Evolutionary conservation across 37 sponge, comb jelly and placozoan species (phyloP).

Genomic region (Chondrosia reniformis): DNA sequence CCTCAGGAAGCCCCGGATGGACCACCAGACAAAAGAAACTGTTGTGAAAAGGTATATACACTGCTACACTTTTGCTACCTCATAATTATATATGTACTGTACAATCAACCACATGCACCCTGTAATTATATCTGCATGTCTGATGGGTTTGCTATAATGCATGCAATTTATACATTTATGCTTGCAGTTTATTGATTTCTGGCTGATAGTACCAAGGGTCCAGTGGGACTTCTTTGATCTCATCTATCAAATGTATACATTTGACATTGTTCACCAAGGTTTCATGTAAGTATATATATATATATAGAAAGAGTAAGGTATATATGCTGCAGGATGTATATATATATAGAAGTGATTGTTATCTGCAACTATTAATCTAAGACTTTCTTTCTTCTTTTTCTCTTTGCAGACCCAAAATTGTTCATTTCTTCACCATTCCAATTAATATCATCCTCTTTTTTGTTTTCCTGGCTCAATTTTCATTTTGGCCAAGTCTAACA

Average conservation of each 20-base stretch:
- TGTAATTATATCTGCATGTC: too few species aligned
- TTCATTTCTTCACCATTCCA: conserved; percentile 24
- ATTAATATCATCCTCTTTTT: not conserved
- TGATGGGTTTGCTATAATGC: too few species aligned
- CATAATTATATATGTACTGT: too few species aligned
- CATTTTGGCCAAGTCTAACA: not conserved
- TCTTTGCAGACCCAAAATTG: conserved; percentile 3
- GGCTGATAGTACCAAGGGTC: not conserved
- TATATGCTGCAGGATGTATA: not conserved
- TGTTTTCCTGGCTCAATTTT: not conserved
- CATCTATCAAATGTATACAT: not conserved
- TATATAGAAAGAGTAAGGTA: not conserved
- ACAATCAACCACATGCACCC: too few species aligned
- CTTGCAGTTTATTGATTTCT: not conserved
- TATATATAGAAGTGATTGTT: not conserved
- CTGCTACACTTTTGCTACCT: too few species aligned
- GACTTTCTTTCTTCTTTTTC: not conserved
- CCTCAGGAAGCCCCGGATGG: too few species aligned
- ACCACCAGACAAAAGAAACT: too few species aligned
- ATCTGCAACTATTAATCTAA: too few species aligned
- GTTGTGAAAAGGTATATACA: too few species aligned
- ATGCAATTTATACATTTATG: too few species aligned
- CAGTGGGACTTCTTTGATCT: not conserved
- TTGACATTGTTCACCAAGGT: not conserved
- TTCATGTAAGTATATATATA: not conserved